Conservation (phyloP, 2,797 vertebrate species). For the Girardinus metallicus region DNA sequence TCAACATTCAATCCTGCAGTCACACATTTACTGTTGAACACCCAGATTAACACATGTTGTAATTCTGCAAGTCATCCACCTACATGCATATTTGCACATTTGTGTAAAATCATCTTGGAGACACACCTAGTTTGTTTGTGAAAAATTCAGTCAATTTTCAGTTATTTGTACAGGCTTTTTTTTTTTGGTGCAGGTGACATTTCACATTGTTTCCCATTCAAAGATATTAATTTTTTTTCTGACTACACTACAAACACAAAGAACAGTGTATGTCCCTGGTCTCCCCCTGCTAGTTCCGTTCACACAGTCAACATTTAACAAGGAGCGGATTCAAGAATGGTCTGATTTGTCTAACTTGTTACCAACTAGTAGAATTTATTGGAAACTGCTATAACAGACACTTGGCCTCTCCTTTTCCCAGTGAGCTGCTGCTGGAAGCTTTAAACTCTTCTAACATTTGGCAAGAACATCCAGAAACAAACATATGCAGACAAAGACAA, state of each 20-base stretch:
- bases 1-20: conserved; percentile 17
- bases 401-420: not conserved
- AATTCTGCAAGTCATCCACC: conserved; percentile 21
- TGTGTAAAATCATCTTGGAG: not conserved
- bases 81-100: conserved; percentile 1
- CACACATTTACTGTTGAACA: conserved; percentile 33
- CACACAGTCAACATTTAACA: not conserved
- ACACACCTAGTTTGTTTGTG: not conserved
- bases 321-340: not conserved
- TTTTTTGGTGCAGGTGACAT: not conserved
- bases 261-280: not conserved
- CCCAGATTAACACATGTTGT: conserved; percentile 22
- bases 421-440: not conserved
- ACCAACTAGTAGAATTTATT: not conserved
- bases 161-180: not conserved
- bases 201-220: conserved; percentile 5
- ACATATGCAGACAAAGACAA: not conserved
- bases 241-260: not conserved
- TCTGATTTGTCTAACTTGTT: not conserved
- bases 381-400: not conserved
- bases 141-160: conserved; percentile 1
- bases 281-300: not conserved
- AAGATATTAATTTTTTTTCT: not conserved
- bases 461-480: not conserved
- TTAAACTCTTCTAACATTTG: not conserved